phyloP scores from a whole-genome alignment of 1,140 invertebrate species.

The Pemphigus obesinymphae region DNA sequence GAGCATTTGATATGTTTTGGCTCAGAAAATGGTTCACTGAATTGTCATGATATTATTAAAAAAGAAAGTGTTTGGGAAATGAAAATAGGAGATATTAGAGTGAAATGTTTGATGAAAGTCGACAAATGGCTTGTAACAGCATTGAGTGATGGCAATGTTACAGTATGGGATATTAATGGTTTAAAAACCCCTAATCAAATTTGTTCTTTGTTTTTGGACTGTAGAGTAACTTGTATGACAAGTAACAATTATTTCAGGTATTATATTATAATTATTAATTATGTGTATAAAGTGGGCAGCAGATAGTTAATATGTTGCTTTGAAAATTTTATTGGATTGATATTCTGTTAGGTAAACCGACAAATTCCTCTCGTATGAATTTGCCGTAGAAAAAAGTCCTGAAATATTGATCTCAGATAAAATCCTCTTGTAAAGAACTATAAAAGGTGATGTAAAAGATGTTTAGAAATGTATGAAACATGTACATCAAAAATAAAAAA shows the following conservation, averaged over 20 bases:
- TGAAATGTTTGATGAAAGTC: conserved; percentile 39
- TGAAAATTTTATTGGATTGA: too few relatives aligned
- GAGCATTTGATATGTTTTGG: conserved; percentile 43
- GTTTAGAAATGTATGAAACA: too few relatives aligned
- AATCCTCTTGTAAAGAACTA: too few relatives aligned
- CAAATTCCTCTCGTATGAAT: too few relatives aligned
- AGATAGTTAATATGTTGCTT: too few relatives aligned
- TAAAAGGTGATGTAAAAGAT: too few relatives aligned
- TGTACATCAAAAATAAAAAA: too few relatives aligned
- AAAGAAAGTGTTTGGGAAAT: conserved; percentile 37
- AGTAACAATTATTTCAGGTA: conserved; percentile 2
- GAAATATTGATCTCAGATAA: too few relatives aligned
- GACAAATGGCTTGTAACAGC: conserved; percentile 40
- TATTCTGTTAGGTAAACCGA: too few relatives aligned
- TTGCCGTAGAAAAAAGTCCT: too few relatives aligned
- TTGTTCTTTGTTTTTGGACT: conserved; percentile 40
- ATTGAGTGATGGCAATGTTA: conserved; percentile 37
- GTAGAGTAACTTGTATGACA: conserved; percentile 43
- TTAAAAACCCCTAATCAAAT: conserved; percentile 26
- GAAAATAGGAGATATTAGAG: conserved; percentile 35
- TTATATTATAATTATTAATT: neutral
- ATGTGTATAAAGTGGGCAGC: neutral
- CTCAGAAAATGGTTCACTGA: conserved; percentile 40
- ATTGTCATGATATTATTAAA: conserved; percentile 13
- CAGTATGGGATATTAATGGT: conserved; percentile 22